phyloP scores from a whole-genome alignment of 1,140 invertebrate genomes.

The Eurosta solidaginis region DNA sequence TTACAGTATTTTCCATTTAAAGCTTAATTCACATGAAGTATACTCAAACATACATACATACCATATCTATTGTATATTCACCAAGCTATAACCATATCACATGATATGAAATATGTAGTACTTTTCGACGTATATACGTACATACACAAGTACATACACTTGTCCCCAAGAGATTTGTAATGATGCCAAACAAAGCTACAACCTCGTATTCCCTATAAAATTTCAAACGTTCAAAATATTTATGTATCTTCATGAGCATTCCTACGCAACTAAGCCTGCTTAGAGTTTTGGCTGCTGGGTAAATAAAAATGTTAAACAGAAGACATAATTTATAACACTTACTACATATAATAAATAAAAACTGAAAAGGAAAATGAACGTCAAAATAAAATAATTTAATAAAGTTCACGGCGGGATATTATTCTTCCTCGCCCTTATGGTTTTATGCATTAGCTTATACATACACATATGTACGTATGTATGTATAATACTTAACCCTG shows the following conservation, averaged over 20 bases:
- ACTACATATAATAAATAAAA: conserved; percentile 20
- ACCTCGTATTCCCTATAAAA: neutral
- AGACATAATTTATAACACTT: conserved; percentile 27
- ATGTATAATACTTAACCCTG: neutral
- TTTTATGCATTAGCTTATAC: neutral
- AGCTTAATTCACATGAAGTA: too few relatives aligned
- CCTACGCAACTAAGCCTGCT: neutral
- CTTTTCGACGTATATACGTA: too few relatives aligned
- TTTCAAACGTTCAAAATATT: neutral
- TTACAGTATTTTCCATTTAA: too few relatives aligned
- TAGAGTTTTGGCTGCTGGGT: neutral
- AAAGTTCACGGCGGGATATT: conserved; percentile 59
- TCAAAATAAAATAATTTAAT: conserved; percentile 59
- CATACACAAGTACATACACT: neutral
- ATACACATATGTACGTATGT: neutral
- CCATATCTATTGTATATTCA: too few relatives aligned
- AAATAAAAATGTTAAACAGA: neutral
- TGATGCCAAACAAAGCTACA: neutral
- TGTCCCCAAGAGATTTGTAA: neutral
- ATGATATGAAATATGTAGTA: too few relatives aligned
- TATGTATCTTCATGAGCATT: too few relatives aligned
- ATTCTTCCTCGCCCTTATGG: conserved; percentile 37
- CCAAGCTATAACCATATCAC: too few relatives aligned
- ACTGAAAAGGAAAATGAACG: conserved; percentile 36
- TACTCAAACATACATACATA: too few relatives aligned